Evolutionary conservation across 2,113 vertebrate genomes (phyloP).

Genomic region (Cynopterus brachyotis): DNA sequence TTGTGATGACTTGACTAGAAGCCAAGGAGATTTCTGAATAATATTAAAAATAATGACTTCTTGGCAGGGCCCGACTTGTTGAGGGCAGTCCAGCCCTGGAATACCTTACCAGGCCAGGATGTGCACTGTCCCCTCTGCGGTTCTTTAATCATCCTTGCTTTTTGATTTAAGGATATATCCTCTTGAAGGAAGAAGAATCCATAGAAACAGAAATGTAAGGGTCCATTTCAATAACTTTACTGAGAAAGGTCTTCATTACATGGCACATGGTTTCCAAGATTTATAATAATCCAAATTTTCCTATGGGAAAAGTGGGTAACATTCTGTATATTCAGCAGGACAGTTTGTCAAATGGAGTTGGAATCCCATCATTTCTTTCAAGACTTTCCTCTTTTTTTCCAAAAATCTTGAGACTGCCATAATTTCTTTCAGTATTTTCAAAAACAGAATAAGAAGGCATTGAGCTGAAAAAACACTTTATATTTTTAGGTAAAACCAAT

Average conservation of each 20-base stretch:
- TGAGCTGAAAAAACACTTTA: background rate
- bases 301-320: background rate
- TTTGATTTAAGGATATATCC: background rate
- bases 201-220: background rate
- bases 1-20: slow-evolving; percentile 25
- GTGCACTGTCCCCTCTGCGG: background rate
- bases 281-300: background rate
- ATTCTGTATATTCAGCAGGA: background rate
- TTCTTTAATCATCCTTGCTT: background rate
- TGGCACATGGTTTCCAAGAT: background rate
- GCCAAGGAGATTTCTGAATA: slow-evolving; percentile 55
- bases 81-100: background rate
- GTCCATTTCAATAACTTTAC: background rate
- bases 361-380: background rate
- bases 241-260: background rate
- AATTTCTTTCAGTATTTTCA: background rate
- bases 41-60: slow-evolving; percentile 40
- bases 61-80: background rate
- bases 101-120: background rate
- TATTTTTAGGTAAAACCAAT: background rate
- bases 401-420: background rate
- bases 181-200: background rate
- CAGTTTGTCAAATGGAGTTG: background rate
- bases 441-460: background rate
- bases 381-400: background rate